phyloP scores from a whole-genome alignment of 2,113 vertebrate genomes.

The Carassius carassius region DNA sequence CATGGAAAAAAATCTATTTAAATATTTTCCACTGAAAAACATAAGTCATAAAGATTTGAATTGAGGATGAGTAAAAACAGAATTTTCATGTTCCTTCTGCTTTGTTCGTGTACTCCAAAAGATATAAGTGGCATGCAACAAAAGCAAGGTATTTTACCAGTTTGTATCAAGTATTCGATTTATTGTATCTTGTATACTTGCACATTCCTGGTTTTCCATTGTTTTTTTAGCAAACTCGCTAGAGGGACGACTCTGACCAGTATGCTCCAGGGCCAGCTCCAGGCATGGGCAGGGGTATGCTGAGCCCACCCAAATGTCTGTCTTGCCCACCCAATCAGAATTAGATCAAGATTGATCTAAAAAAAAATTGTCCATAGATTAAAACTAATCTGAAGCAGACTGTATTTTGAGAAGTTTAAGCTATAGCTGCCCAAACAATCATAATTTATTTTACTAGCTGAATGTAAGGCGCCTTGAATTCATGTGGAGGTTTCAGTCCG shows the following conservation, averaged over 20 bases:
- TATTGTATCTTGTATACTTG: background rate
- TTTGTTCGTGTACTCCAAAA: background rate
- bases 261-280: background rate
- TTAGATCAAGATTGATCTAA: too few relatives aligned
- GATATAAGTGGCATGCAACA: background rate
- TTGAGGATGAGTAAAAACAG: background rate
- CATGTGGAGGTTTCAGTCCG: too few relatives aligned
- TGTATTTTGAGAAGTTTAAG: too few relatives aligned
- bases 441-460: too few relatives aligned
- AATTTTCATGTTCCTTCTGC: background rate
- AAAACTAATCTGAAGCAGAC: too few relatives aligned
- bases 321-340: too few relatives aligned
- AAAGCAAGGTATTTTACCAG: background rate
- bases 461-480: too few relatives aligned
- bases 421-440: too few relatives aligned
- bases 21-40: background rate
- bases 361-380: too few relatives aligned
- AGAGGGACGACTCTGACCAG: background rate
- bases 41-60: background rate
- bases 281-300: too few relatives aligned
- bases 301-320: too few relatives aligned
- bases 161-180: background rate
- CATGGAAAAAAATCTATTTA: background rate
- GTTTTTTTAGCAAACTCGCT: background rate
- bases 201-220: background rate